Percentiles rank a stretch among this genome's conserved stretches.
phyloP scores from a whole-genome alignment of 1,140 invertebrate genomes.

The Maniola jurtina region DNA sequence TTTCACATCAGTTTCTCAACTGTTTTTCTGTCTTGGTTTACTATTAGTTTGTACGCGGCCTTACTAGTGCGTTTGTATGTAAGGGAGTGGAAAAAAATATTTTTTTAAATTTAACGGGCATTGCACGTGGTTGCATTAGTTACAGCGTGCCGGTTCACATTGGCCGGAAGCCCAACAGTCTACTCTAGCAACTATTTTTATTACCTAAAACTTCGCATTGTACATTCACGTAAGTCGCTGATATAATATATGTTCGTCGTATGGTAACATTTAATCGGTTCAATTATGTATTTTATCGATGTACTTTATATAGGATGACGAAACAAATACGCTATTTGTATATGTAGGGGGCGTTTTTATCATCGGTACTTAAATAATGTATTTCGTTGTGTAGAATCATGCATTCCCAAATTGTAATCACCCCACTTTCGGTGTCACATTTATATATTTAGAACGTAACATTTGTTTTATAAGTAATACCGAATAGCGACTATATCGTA shows the following conservation, averaged over 20 bases:
- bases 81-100: too few species aligned
- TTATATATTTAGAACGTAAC: conserved; percentile 63
- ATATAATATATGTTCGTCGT: conserved; percentile 17
- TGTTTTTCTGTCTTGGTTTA: neutral
- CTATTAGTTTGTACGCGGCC: neutral
- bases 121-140: neutral
- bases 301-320: conserved; percentile 53
- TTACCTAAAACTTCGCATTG: conserved; percentile 64
- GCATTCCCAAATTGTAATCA: conserved; percentile 75
- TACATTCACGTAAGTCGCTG: conserved; percentile 39
- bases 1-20: neutral
- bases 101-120: neutral
- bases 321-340: conserved; percentile 39
- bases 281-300: conserved; percentile 50
- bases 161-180: conserved; percentile 15
- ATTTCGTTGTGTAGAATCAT: conserved; percentile 71
- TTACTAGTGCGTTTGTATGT: neutral
- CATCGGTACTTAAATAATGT: conserved; percentile 73
- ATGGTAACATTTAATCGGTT: conserved; percentile 29
- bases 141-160: neutral
- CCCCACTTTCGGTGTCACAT: conserved; percentile 64
- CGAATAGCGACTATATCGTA: conserved; percentile 56
- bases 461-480: conserved; percentile 69
- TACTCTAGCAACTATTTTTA: conserved; percentile 68
- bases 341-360: conserved; percentile 55